Evolutionary conservation across 2,888 invertebrate species (phyloP), one percentile per base, ranked within the genome.

Genomic region (Rhagophthalmus giganteus): DNA sequence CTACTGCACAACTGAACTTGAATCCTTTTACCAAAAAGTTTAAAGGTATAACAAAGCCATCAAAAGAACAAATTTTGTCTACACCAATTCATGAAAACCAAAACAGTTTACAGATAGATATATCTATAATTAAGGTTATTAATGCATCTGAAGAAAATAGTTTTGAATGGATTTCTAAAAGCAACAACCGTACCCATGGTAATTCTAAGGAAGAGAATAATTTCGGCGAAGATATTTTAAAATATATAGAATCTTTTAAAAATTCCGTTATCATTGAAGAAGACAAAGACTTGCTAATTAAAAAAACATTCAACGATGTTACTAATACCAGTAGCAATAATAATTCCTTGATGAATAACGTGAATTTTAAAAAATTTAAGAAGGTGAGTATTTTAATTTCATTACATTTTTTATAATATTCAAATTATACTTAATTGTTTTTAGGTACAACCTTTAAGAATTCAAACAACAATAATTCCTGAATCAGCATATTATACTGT

Each of bases 331-430:
- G 20, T 20, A 5, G 4, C 3, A 20, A 20, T 7, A n/a, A n/a
- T n/a, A n/a, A n/a, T n/a, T n/a, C n/a, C n/a, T n/a, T n/a, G n/a
- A n/a, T n/a, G n/a, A n/a, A n/a, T 15, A 33, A 37, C 45, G 7
- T 15, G 12, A 65, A 65, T 40, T 65, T 62, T 46, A 66, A 66
- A 32, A 62, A 55, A 41, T 67, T 67, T 53, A 61, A 51, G 54
- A 66, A 66, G 58, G 65, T 65, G 50, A 39, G 51, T 45, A 11
- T 26, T 30, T 27, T 11, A 10, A 24, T 1, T n/a, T n/a, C n/a
- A n/a, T n/a, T n/a, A n/a, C 10, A 35, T 35, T 10, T 35, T 35
- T 35, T 7, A n/a, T 10, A 8, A 3, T 35, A 16, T 24, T 35
- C 11, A 1, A 6, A 20, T 20, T 20, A 20, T 20, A 5, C 7